These are phyloP conservation scores for Chymomyza caudatula DNA, from an alignment of 2,888 invertebrate species.

Conservation along the genomic window DNA sequence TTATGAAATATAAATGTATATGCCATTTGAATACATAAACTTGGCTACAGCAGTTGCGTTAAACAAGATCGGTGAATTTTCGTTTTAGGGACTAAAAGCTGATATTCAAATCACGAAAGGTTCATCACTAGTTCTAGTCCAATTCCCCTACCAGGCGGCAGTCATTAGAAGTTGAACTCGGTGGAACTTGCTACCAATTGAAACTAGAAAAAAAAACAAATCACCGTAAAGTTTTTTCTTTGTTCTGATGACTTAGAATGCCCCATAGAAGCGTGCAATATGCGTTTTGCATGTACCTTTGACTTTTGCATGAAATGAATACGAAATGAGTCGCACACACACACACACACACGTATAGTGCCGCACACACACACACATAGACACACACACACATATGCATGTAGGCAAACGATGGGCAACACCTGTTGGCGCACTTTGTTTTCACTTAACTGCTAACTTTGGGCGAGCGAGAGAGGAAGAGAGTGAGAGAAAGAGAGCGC, in stretches of 20 bases:
- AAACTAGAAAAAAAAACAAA: background rate
- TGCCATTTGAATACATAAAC: no score
- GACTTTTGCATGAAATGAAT: conserved; percentile 55
- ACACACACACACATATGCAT: background rate
- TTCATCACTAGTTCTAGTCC: background rate
- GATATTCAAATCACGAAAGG: background rate
- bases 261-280: conserved; percentile 43
- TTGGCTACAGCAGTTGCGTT: no score
- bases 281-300: conserved; percentile 49
- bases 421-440: background rate
- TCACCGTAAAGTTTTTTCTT: background rate
- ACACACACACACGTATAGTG: conserved; percentile 2
- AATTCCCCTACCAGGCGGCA: background rate
- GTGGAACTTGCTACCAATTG: background rate
- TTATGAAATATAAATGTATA: no score
- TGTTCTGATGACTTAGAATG: background rate
- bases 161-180: background rate
- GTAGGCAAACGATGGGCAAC: background rate
- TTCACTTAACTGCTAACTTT: background rate
- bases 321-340: conserved; percentile 49
- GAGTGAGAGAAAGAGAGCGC: background rate
- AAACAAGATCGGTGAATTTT: no score
- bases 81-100: no score
- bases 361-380: background rate
- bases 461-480: background rate